Conservation (phyloP, 2,888 invertebrate genomes). For the Drosophila aldrichi region DNA sequence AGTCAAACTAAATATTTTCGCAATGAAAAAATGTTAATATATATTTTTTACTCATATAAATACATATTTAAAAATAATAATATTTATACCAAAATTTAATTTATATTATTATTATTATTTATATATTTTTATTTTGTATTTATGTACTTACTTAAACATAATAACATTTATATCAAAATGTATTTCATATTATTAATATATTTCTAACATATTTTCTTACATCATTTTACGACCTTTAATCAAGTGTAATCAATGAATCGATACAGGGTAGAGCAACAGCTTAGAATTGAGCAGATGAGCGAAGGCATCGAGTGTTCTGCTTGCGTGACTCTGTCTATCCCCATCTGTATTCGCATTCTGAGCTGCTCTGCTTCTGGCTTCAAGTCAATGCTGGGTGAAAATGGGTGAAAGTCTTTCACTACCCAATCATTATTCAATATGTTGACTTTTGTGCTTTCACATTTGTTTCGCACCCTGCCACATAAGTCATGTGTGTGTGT, state of each 20-base stretch:
- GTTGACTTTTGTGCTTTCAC: conserved; percentile 80
- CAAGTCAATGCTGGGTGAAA: conserved; percentile 34
- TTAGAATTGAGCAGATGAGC: neutral
- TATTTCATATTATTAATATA: no score
- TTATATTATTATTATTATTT: no score
- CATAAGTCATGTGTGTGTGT: conserved; percentile 72
- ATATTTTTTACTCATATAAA: no score
- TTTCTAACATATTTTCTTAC: no score
- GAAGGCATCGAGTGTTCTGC: conserved; percentile 11
- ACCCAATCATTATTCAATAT: conserved; percentile 80
- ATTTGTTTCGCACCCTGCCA: conserved; percentile 71
- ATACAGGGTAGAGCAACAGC: neutral
- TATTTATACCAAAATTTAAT: no score
- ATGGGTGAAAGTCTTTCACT: conserved; percentile 57
- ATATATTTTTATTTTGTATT: no score
- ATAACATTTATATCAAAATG: no score
- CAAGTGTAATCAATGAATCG: neutral
- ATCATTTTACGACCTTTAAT: neutral
- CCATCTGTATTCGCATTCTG: neutral
- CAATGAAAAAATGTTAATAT: no score
- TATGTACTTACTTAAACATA: no score
- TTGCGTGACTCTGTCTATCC: conserved; percentile 22
- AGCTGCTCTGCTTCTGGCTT: conserved; percentile 3
- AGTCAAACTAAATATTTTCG: no score
- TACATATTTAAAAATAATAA: no score